Conservation (phyloP, 2,113 vertebrate species). For the Romanogobio albipinnatus region DNA sequence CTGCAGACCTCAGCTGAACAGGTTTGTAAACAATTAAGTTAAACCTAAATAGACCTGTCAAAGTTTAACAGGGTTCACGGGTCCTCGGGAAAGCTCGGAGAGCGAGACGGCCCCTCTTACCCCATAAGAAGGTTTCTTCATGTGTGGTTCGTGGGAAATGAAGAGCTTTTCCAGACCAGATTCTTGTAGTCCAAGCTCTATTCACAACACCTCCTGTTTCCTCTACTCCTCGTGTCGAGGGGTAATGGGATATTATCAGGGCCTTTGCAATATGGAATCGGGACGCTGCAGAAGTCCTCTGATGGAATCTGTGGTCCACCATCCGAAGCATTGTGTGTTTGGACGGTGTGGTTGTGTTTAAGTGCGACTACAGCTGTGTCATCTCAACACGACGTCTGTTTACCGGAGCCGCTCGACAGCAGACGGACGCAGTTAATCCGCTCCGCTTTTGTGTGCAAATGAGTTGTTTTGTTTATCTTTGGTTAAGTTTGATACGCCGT, state of each 20-base stretch:
- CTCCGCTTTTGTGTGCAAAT: conserved; percentile 71
- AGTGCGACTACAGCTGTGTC: conserved; percentile 75
- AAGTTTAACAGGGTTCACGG: conserved; percentile 13
- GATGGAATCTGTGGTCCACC: not conserved
- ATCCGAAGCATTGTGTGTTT: conserved; percentile 16
- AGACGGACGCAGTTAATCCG: conserved; percentile 56
- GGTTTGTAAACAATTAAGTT: conserved; percentile 48
- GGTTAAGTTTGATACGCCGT: conserved; percentile 60
- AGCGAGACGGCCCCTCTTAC: not conserved
- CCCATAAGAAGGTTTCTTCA: not conserved
- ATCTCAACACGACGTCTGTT: conserved; percentile 73
- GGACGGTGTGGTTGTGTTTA: conserved; percentile 56
- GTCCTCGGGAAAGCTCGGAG: not conserved
- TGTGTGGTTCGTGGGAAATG: not conserved
- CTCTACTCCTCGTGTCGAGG: not conserved
- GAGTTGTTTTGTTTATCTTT: conserved; percentile 69
- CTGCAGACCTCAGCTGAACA: conserved; percentile 44
- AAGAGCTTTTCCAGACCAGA: not conserved
- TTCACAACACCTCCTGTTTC: not conserved
- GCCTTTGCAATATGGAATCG: not conserved
- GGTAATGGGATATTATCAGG: not conserved
- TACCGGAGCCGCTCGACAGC: conserved; percentile 67
- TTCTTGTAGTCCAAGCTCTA: too few species aligned
- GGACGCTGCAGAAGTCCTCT: too few species aligned
- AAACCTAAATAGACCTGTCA: conserved; percentile 40